Evolutionary conservation across 2,797 vertebrate genomes (phyloP).

Genomic region (Galagoides demidoff): DNA sequence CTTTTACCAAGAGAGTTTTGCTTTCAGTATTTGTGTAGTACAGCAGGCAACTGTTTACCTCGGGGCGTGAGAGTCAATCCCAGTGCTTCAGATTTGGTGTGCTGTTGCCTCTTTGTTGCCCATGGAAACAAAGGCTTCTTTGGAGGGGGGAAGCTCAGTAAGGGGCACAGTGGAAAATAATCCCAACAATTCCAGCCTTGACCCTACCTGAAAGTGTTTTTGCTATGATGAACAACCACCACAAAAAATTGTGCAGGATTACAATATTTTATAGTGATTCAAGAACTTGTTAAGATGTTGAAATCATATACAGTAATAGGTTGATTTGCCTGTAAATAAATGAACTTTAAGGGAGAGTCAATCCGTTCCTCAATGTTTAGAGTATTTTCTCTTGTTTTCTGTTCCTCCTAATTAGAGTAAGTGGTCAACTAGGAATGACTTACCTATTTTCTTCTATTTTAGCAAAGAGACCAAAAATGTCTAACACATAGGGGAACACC

Average conservation of each 20-base stretch:
- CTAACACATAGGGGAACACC: not conserved
- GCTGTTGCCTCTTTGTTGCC: slow-evolving; percentile 80
- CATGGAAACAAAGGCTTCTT: slow-evolving; percentile 84
- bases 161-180: not conserved
- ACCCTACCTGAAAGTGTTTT: slow-evolving; percentile 49
- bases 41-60: slow-evolving; percentile 85
- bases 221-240: not conserved
- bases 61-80: slow-evolving; percentile 80
- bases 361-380: not conserved
- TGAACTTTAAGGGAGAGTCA: not conserved
- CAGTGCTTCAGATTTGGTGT: slow-evolving; percentile 73
- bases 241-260: not conserved
- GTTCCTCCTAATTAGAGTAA: slow-evolving; percentile 19
- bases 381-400: not conserved
- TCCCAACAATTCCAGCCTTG: slow-evolving; percentile 58
- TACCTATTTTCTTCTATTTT: not conserved
- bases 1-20: slow-evolving; percentile 78
- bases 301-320: not conserved
- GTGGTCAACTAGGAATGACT: not conserved
- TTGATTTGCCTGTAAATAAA: slow-evolving; percentile 51
- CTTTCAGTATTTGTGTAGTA: slow-evolving; percentile 83
- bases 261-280: not conserved
- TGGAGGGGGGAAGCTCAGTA: slow-evolving; percentile 56
- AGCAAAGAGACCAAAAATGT: not conserved
- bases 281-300: not conserved